A percentile compares a stretch with the other conserved stretches of the same genome.
phyloP scores from a whole-genome alignment of 1,140 invertebrate genomes.

The Lanistes nyassanus region DNA sequence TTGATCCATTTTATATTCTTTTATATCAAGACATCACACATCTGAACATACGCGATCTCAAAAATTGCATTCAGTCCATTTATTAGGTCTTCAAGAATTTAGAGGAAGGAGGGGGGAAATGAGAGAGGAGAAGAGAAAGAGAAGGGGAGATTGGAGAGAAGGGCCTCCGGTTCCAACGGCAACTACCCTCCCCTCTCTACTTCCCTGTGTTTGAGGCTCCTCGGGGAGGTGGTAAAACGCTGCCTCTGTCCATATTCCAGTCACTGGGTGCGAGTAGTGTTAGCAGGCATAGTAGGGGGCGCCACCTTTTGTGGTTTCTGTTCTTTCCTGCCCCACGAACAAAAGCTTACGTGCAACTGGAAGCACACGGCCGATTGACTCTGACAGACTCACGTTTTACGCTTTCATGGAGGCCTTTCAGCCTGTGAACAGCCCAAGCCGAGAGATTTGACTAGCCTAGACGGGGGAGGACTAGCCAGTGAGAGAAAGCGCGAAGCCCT shows the following conservation, averaged over 20 bases:
- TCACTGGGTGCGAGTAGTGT: not conserved
- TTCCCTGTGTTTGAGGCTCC: not conserved
- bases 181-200: not conserved
- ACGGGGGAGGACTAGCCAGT: not conserved
- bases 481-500: not conserved
- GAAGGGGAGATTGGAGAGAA: conserved; percentile 4
- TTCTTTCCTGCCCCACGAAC: not conserved
- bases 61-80: too few relatives aligned
- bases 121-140: conserved; percentile 10
- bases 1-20: too few relatives aligned
- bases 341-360: not conserved
- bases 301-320: not conserved
- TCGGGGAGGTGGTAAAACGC: not conserved
- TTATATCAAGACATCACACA: too few relatives aligned
- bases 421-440: not conserved
- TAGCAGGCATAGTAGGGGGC: not conserved
- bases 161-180: not conserved
- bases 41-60: too few relatives aligned
- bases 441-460: too few relatives aligned
- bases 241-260: conserved; percentile 1
- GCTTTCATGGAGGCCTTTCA: not conserved
- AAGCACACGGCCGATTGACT: not conserved
- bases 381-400: not conserved
- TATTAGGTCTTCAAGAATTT: too few relatives aligned
- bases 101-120: not conserved